phyloP scores from a whole-genome alignment of 1,140 invertebrate genomes.

The Papilio polyxenes region DNA sequence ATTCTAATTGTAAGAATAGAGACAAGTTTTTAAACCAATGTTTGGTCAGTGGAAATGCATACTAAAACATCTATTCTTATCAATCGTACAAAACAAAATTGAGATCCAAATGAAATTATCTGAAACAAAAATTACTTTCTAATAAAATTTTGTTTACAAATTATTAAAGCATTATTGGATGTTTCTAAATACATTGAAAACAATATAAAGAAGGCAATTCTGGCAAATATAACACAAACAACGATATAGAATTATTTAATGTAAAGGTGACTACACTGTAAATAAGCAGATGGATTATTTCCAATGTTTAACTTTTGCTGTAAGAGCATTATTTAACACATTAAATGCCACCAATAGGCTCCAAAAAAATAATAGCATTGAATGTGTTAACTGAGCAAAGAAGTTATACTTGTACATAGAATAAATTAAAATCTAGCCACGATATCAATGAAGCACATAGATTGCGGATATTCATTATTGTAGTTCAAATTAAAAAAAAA shows the following conservation, averaged over 20 bases:
- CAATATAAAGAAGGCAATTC: slow-evolving; percentile 61
- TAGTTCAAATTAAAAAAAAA: too few relatives aligned
- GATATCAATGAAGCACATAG: too few relatives aligned
- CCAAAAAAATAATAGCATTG: too few relatives aligned
- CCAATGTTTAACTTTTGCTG: too few relatives aligned
- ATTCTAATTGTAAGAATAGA: neutral
- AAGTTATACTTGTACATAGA: too few relatives aligned
- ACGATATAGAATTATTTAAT: neutral
- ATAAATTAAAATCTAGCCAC: too few relatives aligned
- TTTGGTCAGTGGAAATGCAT: neutral
- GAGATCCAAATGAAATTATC: slow-evolving; percentile 58
- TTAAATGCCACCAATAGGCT: too few relatives aligned
- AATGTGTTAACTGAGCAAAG: too few relatives aligned
- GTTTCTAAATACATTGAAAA: slow-evolving; percentile 44
- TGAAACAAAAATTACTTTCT: slow-evolving; percentile 37
- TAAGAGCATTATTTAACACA: too few relatives aligned
- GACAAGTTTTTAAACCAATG: neutral
- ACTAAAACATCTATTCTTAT: slow-evolving; percentile 34
- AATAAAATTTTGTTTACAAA: slow-evolving; percentile 50
- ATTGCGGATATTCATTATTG: too few relatives aligned
- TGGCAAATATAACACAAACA: slow-evolving; percentile 47
- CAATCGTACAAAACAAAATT: slow-evolving; percentile 64
- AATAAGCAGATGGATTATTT: neutral
- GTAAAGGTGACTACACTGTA: slow-evolving; percentile 15
- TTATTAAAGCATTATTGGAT: slow-evolving; percentile 49